These are phyloP conservation scores for Myripristis jacobus DNA, from an alignment of 2,797 vertebrate genomes.

Conservation along the genomic window DNA sequence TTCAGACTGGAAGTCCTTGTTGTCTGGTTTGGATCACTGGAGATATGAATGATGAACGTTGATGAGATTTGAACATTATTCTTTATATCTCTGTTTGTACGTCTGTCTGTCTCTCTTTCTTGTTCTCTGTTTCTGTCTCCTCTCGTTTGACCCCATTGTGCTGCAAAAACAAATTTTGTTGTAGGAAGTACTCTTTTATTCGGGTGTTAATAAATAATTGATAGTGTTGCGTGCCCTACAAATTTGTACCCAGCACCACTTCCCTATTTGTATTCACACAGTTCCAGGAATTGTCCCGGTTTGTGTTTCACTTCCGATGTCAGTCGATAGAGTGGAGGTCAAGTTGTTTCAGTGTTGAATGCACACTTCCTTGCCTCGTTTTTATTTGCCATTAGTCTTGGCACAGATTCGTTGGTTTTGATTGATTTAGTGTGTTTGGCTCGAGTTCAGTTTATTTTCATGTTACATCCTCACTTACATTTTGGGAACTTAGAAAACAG, in stretches of 20 bases:
- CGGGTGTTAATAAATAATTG: slow-evolving; percentile 81
- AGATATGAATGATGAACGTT: slow-evolving; percentile 30
- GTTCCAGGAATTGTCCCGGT: slow-evolving; percentile 81
- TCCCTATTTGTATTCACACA: slow-evolving; percentile 78
- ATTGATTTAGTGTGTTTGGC: slow-evolving; percentile 70
- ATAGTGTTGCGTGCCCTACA: slow-evolving; percentile 66
- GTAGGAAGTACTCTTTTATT: slow-evolving; percentile 74
- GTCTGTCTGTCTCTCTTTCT: slow-evolving; percentile 1
- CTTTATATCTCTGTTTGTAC: slow-evolving; percentile 17
- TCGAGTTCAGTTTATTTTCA: slow-evolving; percentile 59
- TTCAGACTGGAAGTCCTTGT: slow-evolving; percentile 33
- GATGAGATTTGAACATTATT: no score
- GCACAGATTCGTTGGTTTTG: slow-evolving; percentile 64
- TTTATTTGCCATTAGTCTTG: slow-evolving; percentile 75
- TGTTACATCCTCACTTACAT: slow-evolving; percentile 30
- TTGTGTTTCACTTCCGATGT: slow-evolving; percentile 78
- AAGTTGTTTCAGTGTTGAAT: slow-evolving; percentile 77
- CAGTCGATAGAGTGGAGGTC: slow-evolving; percentile 75
- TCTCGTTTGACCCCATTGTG: slow-evolving; percentile 41
- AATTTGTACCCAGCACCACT: slow-evolving; percentile 67
- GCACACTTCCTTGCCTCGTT: slow-evolving; percentile 73
- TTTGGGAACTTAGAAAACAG: slow-evolving; percentile 28
- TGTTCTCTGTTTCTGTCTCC: slow-evolving; percentile 10
- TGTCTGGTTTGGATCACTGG: slow-evolving; percentile 60
- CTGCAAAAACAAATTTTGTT: slow-evolving; percentile 50